phyloP scores from a whole-genome alignment of 2,797 vertebrate genomes.

The Buphagus erythrorhynchus region DNA sequence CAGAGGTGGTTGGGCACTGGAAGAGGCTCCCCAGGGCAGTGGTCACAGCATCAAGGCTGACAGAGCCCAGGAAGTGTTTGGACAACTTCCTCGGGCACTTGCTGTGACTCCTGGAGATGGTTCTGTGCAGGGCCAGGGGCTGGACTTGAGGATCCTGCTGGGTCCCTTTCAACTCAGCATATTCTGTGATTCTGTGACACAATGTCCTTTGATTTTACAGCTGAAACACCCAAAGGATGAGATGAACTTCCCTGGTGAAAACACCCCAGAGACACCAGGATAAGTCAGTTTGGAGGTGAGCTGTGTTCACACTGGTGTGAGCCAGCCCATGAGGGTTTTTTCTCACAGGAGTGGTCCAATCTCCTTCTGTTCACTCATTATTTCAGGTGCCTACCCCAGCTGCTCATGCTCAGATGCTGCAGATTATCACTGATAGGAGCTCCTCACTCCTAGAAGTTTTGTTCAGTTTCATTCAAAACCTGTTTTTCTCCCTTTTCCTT shows the following conservation, averaged over 20 bases:
- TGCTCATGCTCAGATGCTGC: neutral
- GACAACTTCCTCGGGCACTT: neutral
- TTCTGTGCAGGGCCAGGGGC: neutral
- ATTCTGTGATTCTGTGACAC: neutral
- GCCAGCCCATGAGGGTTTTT: neutral
- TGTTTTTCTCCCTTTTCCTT: neutral
- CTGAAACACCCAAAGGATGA: fast-evolving
- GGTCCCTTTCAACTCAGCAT: neutral
- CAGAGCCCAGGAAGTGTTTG: neutral
- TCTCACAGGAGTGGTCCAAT: neutral
- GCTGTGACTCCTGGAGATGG: neutral
- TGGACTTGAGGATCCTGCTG: too few species aligned
- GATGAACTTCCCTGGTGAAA: neutral
- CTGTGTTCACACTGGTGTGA: neutral
- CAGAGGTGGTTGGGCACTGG: neutral
- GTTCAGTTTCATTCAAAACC: neutral
- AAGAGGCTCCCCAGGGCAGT: neutral
- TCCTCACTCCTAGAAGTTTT: neutral
- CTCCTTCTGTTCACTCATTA: neutral
- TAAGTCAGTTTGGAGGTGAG: neutral
- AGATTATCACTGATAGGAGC: neutral
- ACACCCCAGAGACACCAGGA: neutral
- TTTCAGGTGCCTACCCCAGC: neutral
- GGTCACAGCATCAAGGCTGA: neutral
- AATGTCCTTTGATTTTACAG: neutral